phyloP scores from a whole-genome alignment of 2,888 invertebrate species.

The Anodontia alba region DNA sequence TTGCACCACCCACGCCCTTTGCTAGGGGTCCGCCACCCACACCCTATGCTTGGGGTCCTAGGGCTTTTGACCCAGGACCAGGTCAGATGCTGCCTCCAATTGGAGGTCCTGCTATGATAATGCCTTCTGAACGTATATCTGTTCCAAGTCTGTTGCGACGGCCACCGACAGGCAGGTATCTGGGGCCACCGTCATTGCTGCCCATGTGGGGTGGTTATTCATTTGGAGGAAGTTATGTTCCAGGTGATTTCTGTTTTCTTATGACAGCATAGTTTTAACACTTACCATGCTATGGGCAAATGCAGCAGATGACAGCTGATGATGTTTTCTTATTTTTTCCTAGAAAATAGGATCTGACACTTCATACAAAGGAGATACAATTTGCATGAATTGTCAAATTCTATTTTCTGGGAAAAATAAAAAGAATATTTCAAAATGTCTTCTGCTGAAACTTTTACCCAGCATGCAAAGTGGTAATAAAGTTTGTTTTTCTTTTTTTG shows the following conservation, averaged over 20 bases:
- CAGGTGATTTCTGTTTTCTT: constrained; percentile 43
- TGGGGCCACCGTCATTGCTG: constrained; percentile 47
- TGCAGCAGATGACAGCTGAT: no score
- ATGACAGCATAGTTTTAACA: no score
- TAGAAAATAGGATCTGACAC: no score
- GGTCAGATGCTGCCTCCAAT: constrained; percentile 20
- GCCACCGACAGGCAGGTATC: constrained; percentile 21
- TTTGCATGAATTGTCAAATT: no score
- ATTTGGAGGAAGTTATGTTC: constrained; percentile 35
- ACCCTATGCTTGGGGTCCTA: not conserved
- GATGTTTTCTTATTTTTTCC: no score
- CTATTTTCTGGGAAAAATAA: no score
- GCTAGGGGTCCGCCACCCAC: not conserved
- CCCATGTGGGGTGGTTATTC: constrained; percentile 57
- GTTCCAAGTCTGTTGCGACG: constrained; percentile 31
- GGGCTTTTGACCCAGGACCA: not conserved
- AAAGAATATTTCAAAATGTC: no score
- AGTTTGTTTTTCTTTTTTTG: no score
- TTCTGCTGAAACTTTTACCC: no score
- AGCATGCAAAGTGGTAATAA: no score
- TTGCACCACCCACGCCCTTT: constrained; percentile 25
- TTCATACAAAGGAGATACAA: no score
- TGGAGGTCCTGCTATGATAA: constrained; percentile 4
- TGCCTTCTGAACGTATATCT: constrained; percentile 30
- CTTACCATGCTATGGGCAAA: not conserved